Evolutionary conservation across 2,888 invertebrate species (phyloP).

Genomic region (Cynaeus angustus): DNA sequence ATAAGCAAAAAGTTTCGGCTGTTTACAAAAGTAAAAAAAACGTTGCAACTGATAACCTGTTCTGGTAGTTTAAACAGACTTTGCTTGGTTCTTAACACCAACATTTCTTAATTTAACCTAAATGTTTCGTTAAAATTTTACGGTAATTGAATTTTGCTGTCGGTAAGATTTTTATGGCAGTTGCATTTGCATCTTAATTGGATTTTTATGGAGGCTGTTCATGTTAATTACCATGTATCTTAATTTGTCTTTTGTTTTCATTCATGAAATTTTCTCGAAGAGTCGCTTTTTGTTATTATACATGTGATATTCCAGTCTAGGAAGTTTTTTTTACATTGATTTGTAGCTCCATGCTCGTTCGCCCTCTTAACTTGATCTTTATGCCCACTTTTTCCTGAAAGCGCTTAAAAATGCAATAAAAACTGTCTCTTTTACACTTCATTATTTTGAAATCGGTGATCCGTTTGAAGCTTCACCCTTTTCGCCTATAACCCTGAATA

Average conservation of each 20-base stretch:
- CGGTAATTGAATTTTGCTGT: background rate
- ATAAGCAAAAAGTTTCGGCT: too few species aligned
- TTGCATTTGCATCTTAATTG: conserved; percentile 2
- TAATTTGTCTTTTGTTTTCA: background rate
- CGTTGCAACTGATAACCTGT: too few species aligned
- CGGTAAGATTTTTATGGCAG: background rate
- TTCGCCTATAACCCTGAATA: conserved; percentile 7
- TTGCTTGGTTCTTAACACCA: background rate
- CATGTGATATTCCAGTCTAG: background rate
- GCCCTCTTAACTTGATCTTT: background rate
- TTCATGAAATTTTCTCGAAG: background rate
- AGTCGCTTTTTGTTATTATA: background rate
- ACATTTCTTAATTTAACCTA: background rate
- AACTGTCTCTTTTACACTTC: conserved; percentile 7
- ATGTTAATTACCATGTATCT: background rate
- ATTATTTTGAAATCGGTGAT: conserved; percentile 13
- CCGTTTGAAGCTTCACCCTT: conserved; percentile 19
- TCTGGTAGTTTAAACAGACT: too few species aligned
- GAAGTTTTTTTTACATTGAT: background rate
- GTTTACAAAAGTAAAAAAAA: too few species aligned
- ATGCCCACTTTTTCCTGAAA: background rate
- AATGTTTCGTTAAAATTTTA: conserved; percentile 1
- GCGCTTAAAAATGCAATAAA: conserved; percentile 10
- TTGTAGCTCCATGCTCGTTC: background rate
- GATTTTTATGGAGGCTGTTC: background rate